phyloP scores from a whole-genome alignment of 1,140 invertebrate species.

The Colletes latitarsis region DNA sequence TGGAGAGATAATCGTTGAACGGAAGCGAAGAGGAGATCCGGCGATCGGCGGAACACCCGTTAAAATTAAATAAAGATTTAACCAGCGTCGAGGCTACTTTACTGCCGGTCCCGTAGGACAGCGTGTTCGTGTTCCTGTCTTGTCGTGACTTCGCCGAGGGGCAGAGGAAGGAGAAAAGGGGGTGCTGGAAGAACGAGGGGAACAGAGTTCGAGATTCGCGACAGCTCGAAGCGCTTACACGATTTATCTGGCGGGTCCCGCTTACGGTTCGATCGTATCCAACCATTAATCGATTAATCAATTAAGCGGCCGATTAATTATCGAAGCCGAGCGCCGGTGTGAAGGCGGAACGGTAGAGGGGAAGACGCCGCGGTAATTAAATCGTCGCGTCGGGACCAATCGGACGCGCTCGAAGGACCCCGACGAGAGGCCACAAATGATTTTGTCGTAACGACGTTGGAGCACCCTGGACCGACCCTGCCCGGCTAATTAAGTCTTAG shows the following conservation, averaged over 20 bases:
- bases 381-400: slow-evolving; percentile 71
- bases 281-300: slow-evolving; percentile 72
- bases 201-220: slow-evolving; percentile 32
- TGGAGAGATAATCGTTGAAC: background rate
- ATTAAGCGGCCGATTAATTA: slow-evolving; percentile 74
- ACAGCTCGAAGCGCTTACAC: slow-evolving; percentile 41
- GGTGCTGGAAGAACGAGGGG: background rate
- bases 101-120: slow-evolving; percentile 9
- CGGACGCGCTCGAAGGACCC: slow-evolving; percentile 60
- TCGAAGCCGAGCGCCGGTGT: slow-evolving; percentile 52
- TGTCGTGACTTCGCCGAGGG: slow-evolving; percentile 26
- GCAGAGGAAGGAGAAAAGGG: too few species aligned
- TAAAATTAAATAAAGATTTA: slow-evolving; percentile 45
- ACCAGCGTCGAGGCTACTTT: slow-evolving; percentile 21
- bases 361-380: slow-evolving; percentile 67
- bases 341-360: slow-evolving; percentile 17
- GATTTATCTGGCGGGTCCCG: slow-evolving; percentile 56
- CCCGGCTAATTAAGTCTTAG: slow-evolving; percentile 69
- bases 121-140: slow-evolving; percentile 50
- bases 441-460: slow-evolving; percentile 70
- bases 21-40: background rate
- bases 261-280: slow-evolving; percentile 45
- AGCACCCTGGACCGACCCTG: slow-evolving; percentile 55
- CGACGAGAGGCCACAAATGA: slow-evolving; percentile 69
- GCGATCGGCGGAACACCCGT: background rate